Conservation (phyloP, 2,888 invertebrate species). For the Ectropis crepuscularia region DNA sequence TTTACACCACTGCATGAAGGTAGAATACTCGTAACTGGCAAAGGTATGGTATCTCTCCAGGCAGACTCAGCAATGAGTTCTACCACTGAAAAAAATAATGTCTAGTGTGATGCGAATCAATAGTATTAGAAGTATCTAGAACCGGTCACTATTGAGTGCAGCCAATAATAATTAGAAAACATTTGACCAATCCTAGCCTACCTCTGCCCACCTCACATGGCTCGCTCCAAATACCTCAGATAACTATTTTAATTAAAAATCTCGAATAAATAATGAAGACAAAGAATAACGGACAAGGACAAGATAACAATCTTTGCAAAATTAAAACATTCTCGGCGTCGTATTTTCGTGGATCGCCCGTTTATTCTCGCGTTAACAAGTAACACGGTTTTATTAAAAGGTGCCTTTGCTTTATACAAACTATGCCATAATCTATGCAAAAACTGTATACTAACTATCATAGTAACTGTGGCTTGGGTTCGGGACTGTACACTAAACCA, state of each 20-base stretch:
- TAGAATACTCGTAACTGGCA: too few relatives aligned
- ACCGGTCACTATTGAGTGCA: too few relatives aligned
- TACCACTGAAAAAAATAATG: too few relatives aligned
- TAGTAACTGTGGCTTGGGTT: constrained; percentile 5
- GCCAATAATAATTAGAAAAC: too few relatives aligned
- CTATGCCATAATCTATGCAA: constrained; percentile 13
- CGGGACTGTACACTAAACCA: background rate
- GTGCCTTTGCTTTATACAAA: constrained; percentile 18
- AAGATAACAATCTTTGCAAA: constrained; percentile 42
- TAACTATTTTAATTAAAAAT: constrained; percentile 50
- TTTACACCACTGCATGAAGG: too few relatives aligned
- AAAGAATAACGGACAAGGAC: constrained; percentile 39
- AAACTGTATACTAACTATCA: background rate
- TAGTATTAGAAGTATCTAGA: too few relatives aligned
- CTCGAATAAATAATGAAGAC: constrained; percentile 43
- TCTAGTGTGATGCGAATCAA: too few relatives aligned
- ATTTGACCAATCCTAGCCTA: constrained; percentile 2
- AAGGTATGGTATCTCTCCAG: too few relatives aligned
- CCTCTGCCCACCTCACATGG: constrained; percentile 19
- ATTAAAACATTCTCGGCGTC: constrained; percentile 43
- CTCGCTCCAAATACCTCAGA: constrained; percentile 22
- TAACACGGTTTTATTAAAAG: constrained; percentile 34
- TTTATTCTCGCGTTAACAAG: constrained; percentile 34
- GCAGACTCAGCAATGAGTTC: too few relatives aligned
- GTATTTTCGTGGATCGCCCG: constrained; percentile 39